Base-by-base conservation (phyloP, 2,113 vertebrate genomes). In the Ptyas mucosa region DNA sequence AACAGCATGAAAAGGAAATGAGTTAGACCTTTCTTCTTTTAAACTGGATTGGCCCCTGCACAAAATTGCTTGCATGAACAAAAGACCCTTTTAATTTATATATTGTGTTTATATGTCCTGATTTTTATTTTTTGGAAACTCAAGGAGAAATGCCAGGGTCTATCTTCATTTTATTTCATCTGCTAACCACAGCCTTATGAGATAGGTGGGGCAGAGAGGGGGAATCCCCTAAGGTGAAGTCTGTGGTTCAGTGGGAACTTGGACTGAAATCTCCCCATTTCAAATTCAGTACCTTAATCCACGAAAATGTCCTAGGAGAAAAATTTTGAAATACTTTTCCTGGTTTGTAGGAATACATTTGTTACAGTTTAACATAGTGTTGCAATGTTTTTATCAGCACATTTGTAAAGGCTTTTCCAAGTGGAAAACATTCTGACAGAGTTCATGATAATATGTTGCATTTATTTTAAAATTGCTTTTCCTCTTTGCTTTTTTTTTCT, bases 401-500 rank as follows among this genome's bases (percentile, higher is more conserved):
- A 1, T 43, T 0, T 39, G 23, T 87, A 91, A 90, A 94, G 12
- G 43, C 51, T 64, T 12, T 81, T 54, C 0, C 34, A 92, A 49
- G 69, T 75, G 34, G 94, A 89, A 61, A 12, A 90, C 86, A 24
- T 87, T 81, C 52, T 94, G 61, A 46, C 90, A n/a, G 29, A 93
- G 12, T 29, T 85, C 57, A 86, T 85, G 10, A 3, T 10, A 64
- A 46, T 43, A 29, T 5, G 64, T 49, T 92, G n/a, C 39, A 29
- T 92, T 46, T 92, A 1, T 93, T 94, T 34, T 86, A 29, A 61
- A 53, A 88, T 34, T 91, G 88, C 46, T 93, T 29, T 46, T 46
- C 1, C 87, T 89, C 26, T 69, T 86, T 64, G 14, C 88, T 93
- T 14, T 92, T 91, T 49, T 34, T 23, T 3, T n/a, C 51, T 46